These are phyloP conservation scores for Strix aluco DNA, from an alignment of 2,113 vertebrate species.

Conservation along the genomic window DNA sequence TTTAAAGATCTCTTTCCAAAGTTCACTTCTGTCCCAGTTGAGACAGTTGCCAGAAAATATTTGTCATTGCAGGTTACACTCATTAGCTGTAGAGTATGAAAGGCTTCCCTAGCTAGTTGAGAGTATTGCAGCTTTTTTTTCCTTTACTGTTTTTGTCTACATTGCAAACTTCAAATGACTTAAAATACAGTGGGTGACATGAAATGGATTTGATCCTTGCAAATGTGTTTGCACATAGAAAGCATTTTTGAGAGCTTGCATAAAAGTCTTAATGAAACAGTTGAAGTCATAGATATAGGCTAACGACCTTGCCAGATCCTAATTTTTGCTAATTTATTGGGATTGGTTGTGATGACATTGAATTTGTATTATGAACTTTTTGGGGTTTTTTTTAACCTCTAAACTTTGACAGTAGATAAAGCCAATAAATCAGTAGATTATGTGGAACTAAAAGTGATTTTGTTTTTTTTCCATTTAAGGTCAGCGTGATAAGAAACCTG, in stretches of 20 bases:
- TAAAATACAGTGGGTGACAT: not conserved
- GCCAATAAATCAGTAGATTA: not conserved
- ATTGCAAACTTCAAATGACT: not conserved
- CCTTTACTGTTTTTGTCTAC: not conserved
- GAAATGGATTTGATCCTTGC: not conserved
- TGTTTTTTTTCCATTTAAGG: constrained; percentile 20
- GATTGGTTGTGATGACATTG: not conserved
- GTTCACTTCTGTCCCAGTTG: not conserved
- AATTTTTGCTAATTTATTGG: not conserved
- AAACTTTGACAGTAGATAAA: not conserved
- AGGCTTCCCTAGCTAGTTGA: not conserved
- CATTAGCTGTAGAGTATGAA: not conserved
- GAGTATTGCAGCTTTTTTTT: not conserved
- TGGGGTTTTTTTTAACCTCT: not conserved
- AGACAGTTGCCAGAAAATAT: not conserved
- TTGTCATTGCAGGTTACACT: not conserved
- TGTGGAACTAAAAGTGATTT: not conserved
- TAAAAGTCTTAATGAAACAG: not conserved
- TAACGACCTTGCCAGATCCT: not conserved
- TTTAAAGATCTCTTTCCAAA: not conserved
- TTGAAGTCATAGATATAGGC: not conserved
- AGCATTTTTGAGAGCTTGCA: not conserved
- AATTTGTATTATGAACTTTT: not conserved
- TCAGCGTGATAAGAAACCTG: constrained; percentile 64
- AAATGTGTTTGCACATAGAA: not conserved